Conservation (phyloP, 2,797 vertebrate species). For the Craterocephalus amniculus region DNA sequence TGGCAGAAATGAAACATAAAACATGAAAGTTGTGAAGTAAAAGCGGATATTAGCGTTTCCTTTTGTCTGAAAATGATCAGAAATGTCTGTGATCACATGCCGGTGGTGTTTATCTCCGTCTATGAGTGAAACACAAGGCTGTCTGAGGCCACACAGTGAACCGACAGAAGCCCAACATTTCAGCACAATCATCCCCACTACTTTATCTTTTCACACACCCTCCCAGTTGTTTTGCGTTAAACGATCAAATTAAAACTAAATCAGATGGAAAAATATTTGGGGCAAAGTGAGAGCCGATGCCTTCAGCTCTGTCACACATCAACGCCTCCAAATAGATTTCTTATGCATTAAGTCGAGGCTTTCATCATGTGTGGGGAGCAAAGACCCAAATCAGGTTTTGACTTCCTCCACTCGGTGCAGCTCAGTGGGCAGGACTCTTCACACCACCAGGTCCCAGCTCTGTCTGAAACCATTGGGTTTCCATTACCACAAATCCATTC, state of each 20-base stretch:
- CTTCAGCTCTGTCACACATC: constrained; percentile 21
- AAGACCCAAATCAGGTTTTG: constrained; percentile 62
- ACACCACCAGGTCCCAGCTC: constrained; percentile 57
- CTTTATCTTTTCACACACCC: neutral
- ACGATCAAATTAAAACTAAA: constrained; percentile 16
- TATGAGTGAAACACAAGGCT: constrained; percentile 5
- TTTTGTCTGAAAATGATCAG: too few species aligned
- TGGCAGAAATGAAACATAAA: too few species aligned
- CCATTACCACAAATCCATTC: constrained; percentile 82
- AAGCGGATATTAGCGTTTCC: neutral
- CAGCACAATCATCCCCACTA: neutral
- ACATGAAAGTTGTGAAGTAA: too few species aligned
- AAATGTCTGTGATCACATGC: neutral
- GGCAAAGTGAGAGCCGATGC: constrained; percentile 21
- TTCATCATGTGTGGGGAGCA: constrained; percentile 20
- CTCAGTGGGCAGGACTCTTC: constrained; percentile 71
- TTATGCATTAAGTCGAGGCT: constrained; percentile 51
- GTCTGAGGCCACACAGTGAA: too few species aligned
- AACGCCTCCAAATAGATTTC: constrained; percentile 56
- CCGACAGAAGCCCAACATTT: neutral
- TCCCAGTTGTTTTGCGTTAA: neutral
- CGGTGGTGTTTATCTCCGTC: too few species aligned
- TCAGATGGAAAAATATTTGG: constrained; percentile 20
- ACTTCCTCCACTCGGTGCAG: constrained; percentile 58
- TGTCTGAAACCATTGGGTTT: constrained; percentile 77